These are phyloP conservation scores for Cryptoblepharus egeriae DNA, from an alignment of 2,797 vertebrate genomes.

Conservation along the genomic window DNA sequence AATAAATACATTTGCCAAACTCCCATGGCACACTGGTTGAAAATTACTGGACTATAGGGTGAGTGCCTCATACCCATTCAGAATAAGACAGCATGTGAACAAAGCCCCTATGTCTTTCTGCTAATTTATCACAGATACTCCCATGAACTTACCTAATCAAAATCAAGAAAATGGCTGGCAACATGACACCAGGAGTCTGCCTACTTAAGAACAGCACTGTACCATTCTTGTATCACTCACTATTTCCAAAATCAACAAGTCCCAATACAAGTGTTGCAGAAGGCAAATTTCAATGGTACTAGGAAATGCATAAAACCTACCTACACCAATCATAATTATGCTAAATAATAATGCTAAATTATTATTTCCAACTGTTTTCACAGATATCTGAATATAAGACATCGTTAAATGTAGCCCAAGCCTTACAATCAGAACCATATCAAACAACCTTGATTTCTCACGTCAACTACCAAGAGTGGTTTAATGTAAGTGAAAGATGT, in stretches of 20 bases:
- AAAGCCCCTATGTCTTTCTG: neutral
- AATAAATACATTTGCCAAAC: too few relatives aligned
- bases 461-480: neutral
- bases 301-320: slow-evolving; percentile 11
- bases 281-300: neutral
- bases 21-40: too few relatives aligned
- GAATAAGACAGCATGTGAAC: neutral
- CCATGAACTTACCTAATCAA: neutral
- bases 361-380: slow-evolving; percentile 2
- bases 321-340: too few relatives aligned
- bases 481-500: slow-evolving; percentile 54
- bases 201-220: neutral
- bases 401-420: neutral
- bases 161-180: neutral
- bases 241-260: neutral
- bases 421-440: neutral
- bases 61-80: neutral
- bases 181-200: neutral
- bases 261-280: neutral
- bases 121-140: neutral
- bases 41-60: neutral
- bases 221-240: neutral
- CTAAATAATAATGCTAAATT: too few relatives aligned
- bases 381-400: neutral
- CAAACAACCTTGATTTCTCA: neutral